Evolutionary conservation across 2,113 vertebrate genomes (phyloP).

Genomic region (Phrynosoma platyrhinos): DNA sequence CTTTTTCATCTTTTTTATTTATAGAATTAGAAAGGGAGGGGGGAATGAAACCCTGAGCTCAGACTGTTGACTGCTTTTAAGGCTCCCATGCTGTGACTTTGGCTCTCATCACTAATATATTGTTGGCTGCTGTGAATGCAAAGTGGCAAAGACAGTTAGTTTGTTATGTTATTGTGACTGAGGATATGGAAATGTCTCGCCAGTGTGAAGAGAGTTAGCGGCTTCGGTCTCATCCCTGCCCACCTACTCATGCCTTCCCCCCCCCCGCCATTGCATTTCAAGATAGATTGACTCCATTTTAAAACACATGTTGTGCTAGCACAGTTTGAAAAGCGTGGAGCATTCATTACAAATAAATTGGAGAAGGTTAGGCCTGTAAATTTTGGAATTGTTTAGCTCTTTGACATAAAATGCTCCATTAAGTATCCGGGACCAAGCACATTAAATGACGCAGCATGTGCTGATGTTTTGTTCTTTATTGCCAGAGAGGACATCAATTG

Average conservation of each 20-base stretch:
- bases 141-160: background rate
- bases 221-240: background rate
- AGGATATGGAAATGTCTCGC: background rate
- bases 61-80: constrained; percentile 30
- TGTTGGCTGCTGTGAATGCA: background rate
- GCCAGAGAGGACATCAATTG: constrained; percentile 53
- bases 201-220: rapidly evolving
- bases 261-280: background rate
- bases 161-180: background rate
- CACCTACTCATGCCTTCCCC: background rate
- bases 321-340: background rate
- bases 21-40: constrained; percentile 13
- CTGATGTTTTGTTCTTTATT: constrained; percentile 42
- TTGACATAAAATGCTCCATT: constrained; percentile 55
- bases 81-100: constrained; percentile 23
- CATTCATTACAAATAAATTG: constrained; percentile 58
- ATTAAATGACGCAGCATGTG: background rate
- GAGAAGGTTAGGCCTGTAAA: constrained; percentile 43
- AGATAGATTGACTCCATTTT: constrained; percentile 3
- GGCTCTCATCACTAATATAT: constrained; percentile 23
- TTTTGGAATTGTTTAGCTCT: constrained; percentile 56
- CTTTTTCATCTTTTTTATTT: constrained; percentile 28
- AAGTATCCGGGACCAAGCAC: constrained; percentile 48
- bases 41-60: constrained; percentile 15
- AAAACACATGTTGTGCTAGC: constrained; percentile 11